Evolutionary conservation across 92 coral and sea anemone species (phyloP).

Genomic region (Bergia puertoricense): DNA sequence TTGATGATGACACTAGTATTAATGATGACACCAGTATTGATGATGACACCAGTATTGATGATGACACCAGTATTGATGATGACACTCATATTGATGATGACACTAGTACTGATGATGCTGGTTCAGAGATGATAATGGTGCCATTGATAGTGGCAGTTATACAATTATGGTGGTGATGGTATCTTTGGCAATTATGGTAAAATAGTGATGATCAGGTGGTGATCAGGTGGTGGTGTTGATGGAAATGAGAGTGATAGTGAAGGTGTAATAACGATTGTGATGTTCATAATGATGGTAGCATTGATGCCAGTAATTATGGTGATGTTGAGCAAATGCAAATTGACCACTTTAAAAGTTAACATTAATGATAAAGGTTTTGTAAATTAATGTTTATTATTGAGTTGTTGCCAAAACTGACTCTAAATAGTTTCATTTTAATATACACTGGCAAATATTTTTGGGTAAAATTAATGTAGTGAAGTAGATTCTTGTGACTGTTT

Average conservation of each 20-base stretch:
- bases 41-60: too few relatives aligned
- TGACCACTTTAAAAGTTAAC: too few relatives aligned
- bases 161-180: background rate
- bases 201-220: background rate
- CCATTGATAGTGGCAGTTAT: background rate
- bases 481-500: background rate
- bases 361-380: too few relatives aligned
- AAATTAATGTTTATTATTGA: background rate
- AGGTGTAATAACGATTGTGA: too few relatives aligned
- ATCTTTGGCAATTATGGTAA: background rate
- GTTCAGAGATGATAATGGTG: too few relatives aligned
- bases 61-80: background rate
- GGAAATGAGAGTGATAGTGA: background rate
- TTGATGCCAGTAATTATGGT: too few relatives aligned
- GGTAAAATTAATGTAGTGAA: background rate
- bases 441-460: background rate
- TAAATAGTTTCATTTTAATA: background rate
- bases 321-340: too few relatives aligned
- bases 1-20: too few relatives aligned
- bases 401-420: background rate
- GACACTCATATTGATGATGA: background rate
- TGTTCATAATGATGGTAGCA: too few relatives aligned
- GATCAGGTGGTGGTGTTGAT: background rate
- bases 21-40: too few relatives aligned
- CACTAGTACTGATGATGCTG: background rate